Evolutionary conservation across 2,888 invertebrate species (phyloP).

Genomic region (Reticulitermes lucifugus): DNA sequence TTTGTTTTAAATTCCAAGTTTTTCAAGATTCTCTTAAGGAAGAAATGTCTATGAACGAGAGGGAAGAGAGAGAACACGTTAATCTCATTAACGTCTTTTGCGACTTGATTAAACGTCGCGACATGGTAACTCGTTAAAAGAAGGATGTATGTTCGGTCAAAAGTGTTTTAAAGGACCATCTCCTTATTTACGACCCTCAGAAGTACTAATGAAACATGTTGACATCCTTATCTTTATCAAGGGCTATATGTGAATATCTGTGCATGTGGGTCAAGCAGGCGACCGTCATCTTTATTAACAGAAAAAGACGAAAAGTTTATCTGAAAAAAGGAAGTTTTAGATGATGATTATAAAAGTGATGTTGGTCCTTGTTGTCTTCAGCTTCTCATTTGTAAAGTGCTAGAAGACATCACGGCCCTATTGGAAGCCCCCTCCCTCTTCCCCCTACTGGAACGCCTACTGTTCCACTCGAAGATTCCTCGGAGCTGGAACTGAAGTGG

Average conservation of each 20-base stretch:
- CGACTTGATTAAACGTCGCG: slow-evolving; percentile 44
- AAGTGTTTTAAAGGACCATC: not conserved
- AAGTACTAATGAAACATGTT: no score
- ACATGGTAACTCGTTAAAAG: slow-evolving; percentile 21
- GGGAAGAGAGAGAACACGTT: slow-evolving; percentile 23
- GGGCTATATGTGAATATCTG: no score
- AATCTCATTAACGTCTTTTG: slow-evolving; percentile 49
- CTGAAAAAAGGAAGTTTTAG: no score
- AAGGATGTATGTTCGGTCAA: not conserved
- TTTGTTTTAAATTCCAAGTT: not conserved
- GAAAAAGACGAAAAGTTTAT: no score
- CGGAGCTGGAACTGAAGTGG: not conserved
- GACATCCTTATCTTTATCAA: no score
- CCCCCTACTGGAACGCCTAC: not conserved
- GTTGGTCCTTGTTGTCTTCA: no score
- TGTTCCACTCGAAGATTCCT: slow-evolving; percentile 8
- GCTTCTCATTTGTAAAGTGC: no score
- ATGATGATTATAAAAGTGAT: no score
- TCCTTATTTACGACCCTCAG: no score
- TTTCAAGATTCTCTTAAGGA: not conserved
- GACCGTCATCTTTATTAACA: no score
- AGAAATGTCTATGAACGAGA: not conserved
- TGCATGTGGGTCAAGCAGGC: no score
- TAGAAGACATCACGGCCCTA: not conserved
- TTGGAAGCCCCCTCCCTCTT: not conserved